These are phyloP conservation scores for Elysia crispata DNA, from an alignment of 2,888 invertebrate species.

Conservation along the genomic window DNA sequence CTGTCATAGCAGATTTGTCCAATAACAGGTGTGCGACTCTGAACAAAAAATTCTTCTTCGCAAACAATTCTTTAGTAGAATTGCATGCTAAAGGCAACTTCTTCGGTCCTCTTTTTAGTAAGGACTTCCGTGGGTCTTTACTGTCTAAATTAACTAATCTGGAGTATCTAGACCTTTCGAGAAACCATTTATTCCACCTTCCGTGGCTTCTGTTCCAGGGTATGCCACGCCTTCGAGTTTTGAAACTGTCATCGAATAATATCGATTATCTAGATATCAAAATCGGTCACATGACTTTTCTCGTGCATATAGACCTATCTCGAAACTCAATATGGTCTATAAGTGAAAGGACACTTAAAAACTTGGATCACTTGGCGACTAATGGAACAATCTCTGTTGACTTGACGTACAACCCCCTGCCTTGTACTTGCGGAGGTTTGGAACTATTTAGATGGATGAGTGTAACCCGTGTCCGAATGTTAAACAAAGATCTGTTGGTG, in stretches of 20 bases:
- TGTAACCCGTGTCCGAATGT: conserved; percentile 11
- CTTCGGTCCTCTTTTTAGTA: conserved; percentile 16
- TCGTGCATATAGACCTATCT: conserved; percentile 20
- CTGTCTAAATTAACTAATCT: background rate
- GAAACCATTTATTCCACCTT: conserved; percentile 17
- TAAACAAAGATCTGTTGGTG: conserved; percentile 13
- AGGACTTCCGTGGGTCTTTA: conserved; percentile 10
- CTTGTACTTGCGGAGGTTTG: conserved; percentile 27
- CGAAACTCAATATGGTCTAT: conserved; percentile 28
- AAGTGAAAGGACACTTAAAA: background rate
- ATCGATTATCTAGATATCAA: background rate
- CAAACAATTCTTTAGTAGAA: conserved; percentile 18
- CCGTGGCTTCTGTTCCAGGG: conserved; percentile 9
- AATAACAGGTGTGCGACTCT: conserved; percentile 34
- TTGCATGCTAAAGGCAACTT: conserved; percentile 20
- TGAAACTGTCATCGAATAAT: conserved; percentile 19
- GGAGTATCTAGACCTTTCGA: conserved; percentile 23
- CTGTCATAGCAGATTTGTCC: conserved; percentile 35
- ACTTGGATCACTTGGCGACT: conserved; percentile 23
- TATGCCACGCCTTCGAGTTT: background rate
- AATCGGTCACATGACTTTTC: conserved; percentile 30
- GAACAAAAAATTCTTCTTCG: background rate
- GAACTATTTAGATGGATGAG: conserved; percentile 35
- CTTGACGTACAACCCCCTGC: conserved; percentile 27
- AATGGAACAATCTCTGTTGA: conserved; percentile 1